phyloP scores from a whole-genome alignment of 2,113 vertebrate species.

The Anoura caudifer region DNA sequence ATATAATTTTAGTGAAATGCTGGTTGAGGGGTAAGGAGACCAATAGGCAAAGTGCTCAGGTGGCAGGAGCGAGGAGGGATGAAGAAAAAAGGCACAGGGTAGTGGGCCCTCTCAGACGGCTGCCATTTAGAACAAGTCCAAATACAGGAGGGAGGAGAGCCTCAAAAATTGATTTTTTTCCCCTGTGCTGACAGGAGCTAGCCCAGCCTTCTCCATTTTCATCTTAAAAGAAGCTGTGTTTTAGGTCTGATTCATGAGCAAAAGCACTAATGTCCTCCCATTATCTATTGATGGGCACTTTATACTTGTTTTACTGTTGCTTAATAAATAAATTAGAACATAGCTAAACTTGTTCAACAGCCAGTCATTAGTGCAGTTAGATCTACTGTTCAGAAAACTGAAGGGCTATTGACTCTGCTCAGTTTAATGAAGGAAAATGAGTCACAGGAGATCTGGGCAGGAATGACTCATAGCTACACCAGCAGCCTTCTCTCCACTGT shows the following conservation, averaged over 20 bases:
- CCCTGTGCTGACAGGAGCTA: background rate
- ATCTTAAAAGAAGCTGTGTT: constrained; percentile 51
- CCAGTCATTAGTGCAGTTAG: constrained; percentile 69
- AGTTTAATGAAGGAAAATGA: constrained; percentile 77
- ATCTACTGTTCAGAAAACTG: constrained; percentile 72
- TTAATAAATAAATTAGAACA: constrained; percentile 78
- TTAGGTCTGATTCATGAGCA: constrained; percentile 55
- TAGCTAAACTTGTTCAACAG: constrained; percentile 71
- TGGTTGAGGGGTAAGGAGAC: background rate
- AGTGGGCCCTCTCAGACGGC: background rate
- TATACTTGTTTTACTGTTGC: constrained; percentile 70
- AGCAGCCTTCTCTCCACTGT: constrained; percentile 62
- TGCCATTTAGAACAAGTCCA: background rate
- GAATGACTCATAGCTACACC: constrained; percentile 64
- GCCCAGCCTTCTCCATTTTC: constrained; percentile 37
- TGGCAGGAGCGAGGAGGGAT: background rate
- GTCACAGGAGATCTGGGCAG: constrained; percentile 73
- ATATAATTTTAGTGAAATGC: background rate
- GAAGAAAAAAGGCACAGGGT: too few relatives aligned
- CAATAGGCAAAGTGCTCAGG: background rate
- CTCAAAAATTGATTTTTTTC: constrained; percentile 10
- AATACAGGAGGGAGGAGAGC: background rate
- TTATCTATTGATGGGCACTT: constrained; percentile 70
- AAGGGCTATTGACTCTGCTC: constrained; percentile 72
- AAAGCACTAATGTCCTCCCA: constrained; percentile 64